Evolutionary conservation across 2,113 vertebrate species (phyloP).

Genomic region (Campylomormyrus tamandua): DNA sequence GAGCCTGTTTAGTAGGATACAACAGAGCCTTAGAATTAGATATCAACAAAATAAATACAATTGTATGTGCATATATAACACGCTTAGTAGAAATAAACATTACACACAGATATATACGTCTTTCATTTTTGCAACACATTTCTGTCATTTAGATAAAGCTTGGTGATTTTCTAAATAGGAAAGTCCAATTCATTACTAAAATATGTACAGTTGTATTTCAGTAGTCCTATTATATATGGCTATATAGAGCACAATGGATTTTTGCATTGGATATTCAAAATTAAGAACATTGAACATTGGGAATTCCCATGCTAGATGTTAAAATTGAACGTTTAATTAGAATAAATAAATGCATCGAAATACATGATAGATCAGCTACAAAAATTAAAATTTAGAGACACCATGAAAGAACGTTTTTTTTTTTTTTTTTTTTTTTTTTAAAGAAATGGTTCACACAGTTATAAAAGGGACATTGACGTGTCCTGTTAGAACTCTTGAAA

Average conservation of each 20-base stretch:
- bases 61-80: neutral
- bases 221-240: neutral
- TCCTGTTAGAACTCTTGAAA: conserved; percentile 57
- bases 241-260: neutral
- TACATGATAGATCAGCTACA: neutral
- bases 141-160: neutral
- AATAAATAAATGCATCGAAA: neutral
- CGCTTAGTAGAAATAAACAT: neutral
- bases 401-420: neutral
- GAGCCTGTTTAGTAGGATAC: neutral
- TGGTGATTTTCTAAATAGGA: neutral
- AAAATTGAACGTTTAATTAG: neutral
- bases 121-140: neutral
- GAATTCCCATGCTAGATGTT: neutral
- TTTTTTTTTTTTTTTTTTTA: neutral
- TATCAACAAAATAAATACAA: conserved; percentile 7
- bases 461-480: conserved; percentile 67
- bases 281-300: neutral
- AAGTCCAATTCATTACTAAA: neutral
- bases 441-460: conserved; percentile 11
- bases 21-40: neutral
- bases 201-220: neutral
- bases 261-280: neutral
- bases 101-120: neutral
- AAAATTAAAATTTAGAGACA: neutral